These are phyloP conservation scores for Lypha dubia DNA, from an alignment of 2,888 invertebrate species.

Conservation along the genomic window DNA sequence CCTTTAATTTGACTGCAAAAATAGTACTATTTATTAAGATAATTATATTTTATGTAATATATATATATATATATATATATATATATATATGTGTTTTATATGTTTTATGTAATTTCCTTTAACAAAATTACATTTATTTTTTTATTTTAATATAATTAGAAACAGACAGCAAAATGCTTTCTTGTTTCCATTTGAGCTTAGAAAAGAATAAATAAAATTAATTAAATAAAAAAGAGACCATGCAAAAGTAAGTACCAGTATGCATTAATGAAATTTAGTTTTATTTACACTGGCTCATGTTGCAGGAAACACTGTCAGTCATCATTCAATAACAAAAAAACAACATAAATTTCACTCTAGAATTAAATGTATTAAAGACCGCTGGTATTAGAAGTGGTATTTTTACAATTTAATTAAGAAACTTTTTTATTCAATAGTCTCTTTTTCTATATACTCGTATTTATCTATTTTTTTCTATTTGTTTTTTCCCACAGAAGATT, in stretches of 20 bases:
- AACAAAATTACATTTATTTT: not conserved
- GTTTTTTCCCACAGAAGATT: constrained; percentile 44
- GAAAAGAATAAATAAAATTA: constrained; percentile 38
- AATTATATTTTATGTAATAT: constrained; percentile 16
- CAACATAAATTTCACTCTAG: not conserved
- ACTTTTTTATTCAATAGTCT: not conserved
- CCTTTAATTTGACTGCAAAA: constrained; percentile 26
- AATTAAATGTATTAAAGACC: not conserved
- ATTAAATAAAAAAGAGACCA: constrained; percentile 10
- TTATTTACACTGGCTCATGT: constrained; percentile 38
- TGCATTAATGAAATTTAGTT: constrained; percentile 35
- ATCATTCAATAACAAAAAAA: not conserved
- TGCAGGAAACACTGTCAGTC: constrained; percentile 8
- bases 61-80: too few relatives aligned
- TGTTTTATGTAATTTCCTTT: constrained; percentile 10
- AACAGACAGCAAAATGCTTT: constrained; percentile 7
- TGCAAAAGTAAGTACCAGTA: not conserved
- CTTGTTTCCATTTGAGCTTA: constrained; percentile 42
- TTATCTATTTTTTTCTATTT: not conserved
- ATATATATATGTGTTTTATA: too few relatives aligned
- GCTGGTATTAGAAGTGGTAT: constrained; percentile 3
- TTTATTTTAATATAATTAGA: not conserved
- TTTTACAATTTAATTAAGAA: constrained; percentile 63
- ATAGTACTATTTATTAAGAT: constrained; percentile 9
- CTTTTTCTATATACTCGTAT: too few relatives aligned